These are phyloP conservation scores for Heteractis magnifica DNA, from an alignment of 92 coral and sea anemone species.

Conservation along the genomic window DNA sequence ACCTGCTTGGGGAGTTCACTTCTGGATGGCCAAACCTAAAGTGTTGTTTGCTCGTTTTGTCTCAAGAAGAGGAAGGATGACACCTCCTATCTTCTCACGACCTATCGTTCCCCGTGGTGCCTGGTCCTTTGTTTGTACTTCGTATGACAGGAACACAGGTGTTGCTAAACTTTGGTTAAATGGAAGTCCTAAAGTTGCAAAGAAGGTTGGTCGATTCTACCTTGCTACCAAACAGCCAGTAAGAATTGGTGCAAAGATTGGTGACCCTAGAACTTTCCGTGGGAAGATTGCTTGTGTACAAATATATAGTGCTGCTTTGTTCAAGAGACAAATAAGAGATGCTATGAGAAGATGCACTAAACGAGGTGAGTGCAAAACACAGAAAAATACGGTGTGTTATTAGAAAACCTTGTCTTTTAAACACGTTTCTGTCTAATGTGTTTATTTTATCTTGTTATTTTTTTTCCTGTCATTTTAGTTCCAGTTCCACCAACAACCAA, in stretches of 20 bases:
- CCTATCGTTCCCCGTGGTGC: conserved; percentile 38
- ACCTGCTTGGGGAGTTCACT: conserved; percentile 50
- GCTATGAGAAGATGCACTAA: conserved; percentile 69
- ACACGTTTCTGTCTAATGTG: no score
- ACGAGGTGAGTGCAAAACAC: conserved; percentile 35
- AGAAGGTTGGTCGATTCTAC: conserved; percentile 50
- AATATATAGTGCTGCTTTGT: conserved; percentile 59
- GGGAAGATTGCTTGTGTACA: conserved; percentile 76
- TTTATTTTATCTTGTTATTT: not conserved
- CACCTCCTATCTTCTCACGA: conserved; percentile 38
- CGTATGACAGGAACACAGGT: conserved; percentile 62
- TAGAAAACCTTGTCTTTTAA: no score
- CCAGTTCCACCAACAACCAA: conserved; percentile 33
- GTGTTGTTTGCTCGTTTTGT: conserved; percentile 61
- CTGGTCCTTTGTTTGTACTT: conserved; percentile 72
- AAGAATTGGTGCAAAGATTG: conserved; percentile 61
- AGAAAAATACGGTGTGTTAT: no score
- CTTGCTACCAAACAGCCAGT: conserved; percentile 62
- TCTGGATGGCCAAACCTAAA: conserved; percentile 58
- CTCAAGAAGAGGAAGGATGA: conserved; percentile 36
- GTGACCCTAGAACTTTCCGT: conserved; percentile 54
- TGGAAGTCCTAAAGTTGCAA: conserved; percentile 44
- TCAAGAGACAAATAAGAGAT: conserved; percentile 52
- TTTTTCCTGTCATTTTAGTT: conserved; percentile 21
- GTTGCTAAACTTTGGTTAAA: conserved; percentile 70